These are phyloP conservation scores for Vespertilio murinus DNA, from an alignment of 2,797 vertebrate genomes.

Conservation along the genomic window DNA sequence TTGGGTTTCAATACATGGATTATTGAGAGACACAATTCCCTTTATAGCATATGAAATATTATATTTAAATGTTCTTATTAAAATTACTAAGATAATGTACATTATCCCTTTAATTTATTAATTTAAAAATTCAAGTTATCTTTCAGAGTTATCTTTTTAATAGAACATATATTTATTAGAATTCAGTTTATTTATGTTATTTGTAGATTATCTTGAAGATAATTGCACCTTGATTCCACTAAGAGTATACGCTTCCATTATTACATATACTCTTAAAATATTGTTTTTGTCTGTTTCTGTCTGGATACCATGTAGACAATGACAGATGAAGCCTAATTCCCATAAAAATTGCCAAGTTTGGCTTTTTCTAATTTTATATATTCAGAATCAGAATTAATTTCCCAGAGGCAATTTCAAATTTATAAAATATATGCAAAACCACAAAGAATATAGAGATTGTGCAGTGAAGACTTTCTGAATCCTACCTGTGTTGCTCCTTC, in stretches of 20 bases:
- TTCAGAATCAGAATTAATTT: conserved; percentile 12
- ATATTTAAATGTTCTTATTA: neutral
- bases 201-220: neutral
- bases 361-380: conserved; percentile 22
- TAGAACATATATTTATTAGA: neutral
- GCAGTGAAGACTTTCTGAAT: neutral
- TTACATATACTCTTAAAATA: neutral
- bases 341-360: neutral
- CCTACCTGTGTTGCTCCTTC: neutral
- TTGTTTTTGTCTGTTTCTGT: neutral
- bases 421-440: neutral
- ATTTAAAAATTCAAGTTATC: neutral
- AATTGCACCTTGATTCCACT: neutral
- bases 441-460: neutral
- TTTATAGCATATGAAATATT: neutral
- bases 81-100: neutral
- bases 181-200: neutral
- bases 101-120: neutral
- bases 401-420: conserved; percentile 7
- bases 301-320: neutral
- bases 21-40: neutral
- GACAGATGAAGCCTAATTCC: neutral
- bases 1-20: neutral
- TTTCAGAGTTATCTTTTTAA: neutral
- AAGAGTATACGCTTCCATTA: neutral